Conservation (phyloP, 2,797 vertebrate species). For the Eospalax fontanierii region DNA sequence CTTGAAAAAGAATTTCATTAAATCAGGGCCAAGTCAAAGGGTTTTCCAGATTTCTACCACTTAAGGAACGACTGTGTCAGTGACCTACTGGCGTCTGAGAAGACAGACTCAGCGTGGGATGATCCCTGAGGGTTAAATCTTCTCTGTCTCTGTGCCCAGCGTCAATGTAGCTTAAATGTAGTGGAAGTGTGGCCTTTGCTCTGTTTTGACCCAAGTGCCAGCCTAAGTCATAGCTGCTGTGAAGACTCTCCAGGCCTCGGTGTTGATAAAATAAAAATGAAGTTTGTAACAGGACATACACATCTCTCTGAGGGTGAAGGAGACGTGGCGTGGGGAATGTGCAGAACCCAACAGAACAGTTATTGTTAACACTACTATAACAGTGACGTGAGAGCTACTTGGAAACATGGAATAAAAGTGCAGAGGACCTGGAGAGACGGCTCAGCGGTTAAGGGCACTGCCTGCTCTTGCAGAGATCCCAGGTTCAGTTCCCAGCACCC, state of each 20-base stretch:
- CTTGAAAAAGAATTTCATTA: background rate
- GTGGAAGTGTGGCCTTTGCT: background rate
- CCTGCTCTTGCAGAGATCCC: too few species aligned
- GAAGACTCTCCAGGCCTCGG: background rate
- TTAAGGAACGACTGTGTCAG: background rate
- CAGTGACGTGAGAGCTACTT: background rate
- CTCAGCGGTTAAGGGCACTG: too few species aligned
- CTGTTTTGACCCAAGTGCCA: background rate
- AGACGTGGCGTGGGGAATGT: background rate
- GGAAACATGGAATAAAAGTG: background rate
- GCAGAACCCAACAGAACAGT: background rate
- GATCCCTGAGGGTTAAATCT: accelerated
- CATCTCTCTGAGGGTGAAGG: background rate
- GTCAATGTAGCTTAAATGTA: too few species aligned
- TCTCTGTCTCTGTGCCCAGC: accelerated
- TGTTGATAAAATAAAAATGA: background rate
- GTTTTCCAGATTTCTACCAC: background rate
- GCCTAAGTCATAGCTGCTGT: accelerated
- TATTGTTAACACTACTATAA: background rate
- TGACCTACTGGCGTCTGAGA: background rate
- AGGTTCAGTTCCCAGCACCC: too few species aligned
- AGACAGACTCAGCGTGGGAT: background rate
- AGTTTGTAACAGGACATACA: background rate
- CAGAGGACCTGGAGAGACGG: background rate
- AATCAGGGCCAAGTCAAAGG: background rate